phyloP scores from a whole-genome alignment of 1,140 invertebrate species.

The Temnothorax longispinosus region DNA sequence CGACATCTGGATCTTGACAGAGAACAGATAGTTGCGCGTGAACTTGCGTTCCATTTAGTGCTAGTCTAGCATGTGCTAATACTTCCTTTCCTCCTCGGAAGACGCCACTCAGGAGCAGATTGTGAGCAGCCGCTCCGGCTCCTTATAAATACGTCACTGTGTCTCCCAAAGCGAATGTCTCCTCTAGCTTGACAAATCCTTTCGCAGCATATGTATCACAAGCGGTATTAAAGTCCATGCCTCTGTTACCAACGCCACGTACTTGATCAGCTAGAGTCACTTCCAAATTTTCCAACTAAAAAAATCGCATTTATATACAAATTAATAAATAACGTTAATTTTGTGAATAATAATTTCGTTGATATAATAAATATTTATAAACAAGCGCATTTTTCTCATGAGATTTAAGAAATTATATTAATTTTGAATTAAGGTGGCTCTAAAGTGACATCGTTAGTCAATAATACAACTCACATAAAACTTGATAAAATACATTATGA shows the following conservation, averaged over 20 bases:
- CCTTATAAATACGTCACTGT: conserved; percentile 93
- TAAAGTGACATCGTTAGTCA: no score
- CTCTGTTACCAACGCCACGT: conserved; percentile 88
- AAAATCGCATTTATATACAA: conserved; percentile 73
- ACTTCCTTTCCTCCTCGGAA: no score
- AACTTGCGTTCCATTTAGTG: no score
- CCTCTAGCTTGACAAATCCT: conserved; percentile 92
- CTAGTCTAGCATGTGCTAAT: no score
- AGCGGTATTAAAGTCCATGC: conserved; percentile 87
- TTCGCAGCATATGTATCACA: conserved; percentile 89
- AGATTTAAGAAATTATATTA: background rate
- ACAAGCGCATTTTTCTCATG: background rate
- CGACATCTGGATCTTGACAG: no score
- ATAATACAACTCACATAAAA: no score
- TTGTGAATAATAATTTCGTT: background rate
- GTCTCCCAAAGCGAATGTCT: conserved; percentile 94
- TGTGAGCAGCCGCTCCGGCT: conserved; percentile 83
- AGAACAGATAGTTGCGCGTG: no score
- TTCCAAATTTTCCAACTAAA: conserved; percentile 97
- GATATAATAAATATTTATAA: background rate
- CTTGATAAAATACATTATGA: no score
- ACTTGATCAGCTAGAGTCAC: conserved; percentile 96
- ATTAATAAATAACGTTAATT: background rate
- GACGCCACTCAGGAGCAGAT: no score
- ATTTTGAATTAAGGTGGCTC: background rate